Percentiles rank a stretch among this genome's conserved stretches.
Conservation (phyloP, 2,113 vertebrate species). For the Sigmodon hispidus region DNA sequence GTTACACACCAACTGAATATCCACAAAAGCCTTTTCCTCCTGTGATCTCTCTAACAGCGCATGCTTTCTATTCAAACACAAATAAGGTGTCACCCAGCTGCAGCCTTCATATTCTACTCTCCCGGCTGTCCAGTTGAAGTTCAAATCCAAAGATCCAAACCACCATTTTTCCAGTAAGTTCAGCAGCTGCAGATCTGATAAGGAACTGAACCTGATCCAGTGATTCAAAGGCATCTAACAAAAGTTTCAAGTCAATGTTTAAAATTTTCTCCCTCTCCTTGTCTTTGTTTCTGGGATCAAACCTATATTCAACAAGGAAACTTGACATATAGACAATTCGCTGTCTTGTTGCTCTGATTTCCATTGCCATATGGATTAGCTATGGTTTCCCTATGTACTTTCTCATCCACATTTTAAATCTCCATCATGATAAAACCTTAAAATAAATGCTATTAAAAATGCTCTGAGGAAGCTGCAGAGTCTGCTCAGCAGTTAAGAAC, state of each 20-base stretch:
- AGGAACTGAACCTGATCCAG: slow-evolving; percentile 26
- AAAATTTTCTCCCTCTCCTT: slow-evolving; percentile 19
- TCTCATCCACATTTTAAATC: slow-evolving; percentile 36
- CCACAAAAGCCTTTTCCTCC: slow-evolving; percentile 57
- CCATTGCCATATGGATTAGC: neutral
- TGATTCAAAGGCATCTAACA: neutral
- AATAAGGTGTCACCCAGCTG: slow-evolving; percentile 62
- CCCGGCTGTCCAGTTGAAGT: neutral
- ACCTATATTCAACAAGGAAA: neutral
- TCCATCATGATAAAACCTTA: neutral
- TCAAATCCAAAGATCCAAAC: slow-evolving; percentile 44
- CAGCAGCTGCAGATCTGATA: slow-evolving; percentile 54
- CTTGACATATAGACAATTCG: neutral
- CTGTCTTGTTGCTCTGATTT: slow-evolving; percentile 16
- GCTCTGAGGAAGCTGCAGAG: neutral
- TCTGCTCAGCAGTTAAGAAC: neutral
- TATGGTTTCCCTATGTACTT: slow-evolving; percentile 52
- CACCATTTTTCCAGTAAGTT: neutral
- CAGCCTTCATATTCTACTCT: neutral
- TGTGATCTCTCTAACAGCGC: slow-evolving; percentile 65
- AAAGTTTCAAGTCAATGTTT: slow-evolving; percentile 33
- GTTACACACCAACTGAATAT: slow-evolving; percentile 52
- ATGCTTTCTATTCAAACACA: slow-evolving; percentile 64
- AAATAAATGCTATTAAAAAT: slow-evolving; percentile 30
- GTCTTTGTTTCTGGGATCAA: slow-evolving; percentile 14